A percentile compares a stretch with the other conserved stretches of the same genome.
These are phyloP conservation scores for Luidia sarsii DNA, from an alignment of 53 echinoderm and acorn worm species.

Conservation along the genomic window DNA sequence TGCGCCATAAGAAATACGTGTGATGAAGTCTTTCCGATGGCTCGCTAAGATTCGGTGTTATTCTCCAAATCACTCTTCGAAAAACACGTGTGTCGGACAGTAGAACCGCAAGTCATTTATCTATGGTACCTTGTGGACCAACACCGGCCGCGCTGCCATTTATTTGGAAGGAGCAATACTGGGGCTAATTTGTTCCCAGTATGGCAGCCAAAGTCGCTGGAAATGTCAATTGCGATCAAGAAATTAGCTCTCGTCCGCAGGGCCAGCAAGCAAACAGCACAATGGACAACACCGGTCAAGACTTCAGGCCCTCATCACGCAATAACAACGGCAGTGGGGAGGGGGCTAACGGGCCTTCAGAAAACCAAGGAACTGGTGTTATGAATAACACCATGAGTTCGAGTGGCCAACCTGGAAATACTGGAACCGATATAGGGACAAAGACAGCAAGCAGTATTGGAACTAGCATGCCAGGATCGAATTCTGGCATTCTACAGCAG, in stretches of 20 bases:
- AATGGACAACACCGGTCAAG: slow-evolving; percentile 78
- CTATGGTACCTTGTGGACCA: slow-evolving; percentile 84
- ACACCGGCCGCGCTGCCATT: slow-evolving; percentile 75
- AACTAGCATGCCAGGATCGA: slow-evolving; percentile 47
- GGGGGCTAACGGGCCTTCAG: slow-evolving; percentile 63
- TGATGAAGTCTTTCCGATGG: slow-evolving; percentile 98
- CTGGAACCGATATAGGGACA: slow-evolving; percentile 65
- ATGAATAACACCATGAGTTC: slow-evolving; percentile 81
- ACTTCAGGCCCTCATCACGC: slow-evolving; percentile 64
- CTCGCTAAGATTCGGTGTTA: slow-evolving; percentile 98
- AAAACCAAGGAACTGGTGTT: slow-evolving; percentile 71
- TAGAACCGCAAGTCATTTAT: slow-evolving; percentile 83
- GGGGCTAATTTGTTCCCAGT: slow-evolving; percentile 72
- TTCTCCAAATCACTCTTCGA: slow-evolving; percentile 98
- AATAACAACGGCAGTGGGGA: slow-evolving; percentile 75
- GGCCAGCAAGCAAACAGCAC: slow-evolving; percentile 84
- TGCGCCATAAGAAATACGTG: slow-evolving; percentile 89
- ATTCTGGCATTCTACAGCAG: slow-evolving; percentile 52
- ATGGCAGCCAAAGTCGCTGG: slow-evolving; percentile 97
- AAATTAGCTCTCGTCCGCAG: slow-evolving; percentile 85
- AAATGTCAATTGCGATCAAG: slow-evolving; percentile 97
- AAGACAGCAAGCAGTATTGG: slow-evolving; percentile 57
- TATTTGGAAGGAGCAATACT: slow-evolving; percentile 69
- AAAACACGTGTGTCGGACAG: slow-evolving; percentile 97
- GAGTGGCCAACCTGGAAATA: slow-evolving; percentile 75